phyloP scores from a whole-genome alignment of 2,797 vertebrate species.

The Poeciliopsis presidionis region DNA sequence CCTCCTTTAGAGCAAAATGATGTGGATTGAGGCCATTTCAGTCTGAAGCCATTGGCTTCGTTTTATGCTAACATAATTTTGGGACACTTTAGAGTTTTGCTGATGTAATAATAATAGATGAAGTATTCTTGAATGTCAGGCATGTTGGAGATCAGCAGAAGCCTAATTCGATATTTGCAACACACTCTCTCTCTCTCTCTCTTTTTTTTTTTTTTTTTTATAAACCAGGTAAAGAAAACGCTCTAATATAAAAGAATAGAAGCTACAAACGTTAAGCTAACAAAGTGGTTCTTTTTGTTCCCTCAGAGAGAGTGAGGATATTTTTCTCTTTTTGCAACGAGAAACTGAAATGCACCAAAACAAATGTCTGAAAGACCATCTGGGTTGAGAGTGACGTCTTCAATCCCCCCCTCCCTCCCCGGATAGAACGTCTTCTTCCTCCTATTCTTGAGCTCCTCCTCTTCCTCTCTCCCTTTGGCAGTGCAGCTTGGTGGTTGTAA shows the following conservation, averaged over 20 bases:
- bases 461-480: constrained; percentile 42
- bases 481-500: constrained; percentile 49
- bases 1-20: neutral
- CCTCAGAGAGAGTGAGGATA: constrained; percentile 50
- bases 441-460: constrained; percentile 2
- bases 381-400: constrained; percentile 39
- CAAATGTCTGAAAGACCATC: constrained; percentile 53
- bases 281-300: constrained; percentile 77
- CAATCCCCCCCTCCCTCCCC: constrained; percentile 4
- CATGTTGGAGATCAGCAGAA: constrained; percentile 43
- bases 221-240: constrained; percentile 54
- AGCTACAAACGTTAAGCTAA: constrained; percentile 76
- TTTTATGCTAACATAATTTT: neutral
- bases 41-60: neutral
- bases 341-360: constrained; percentile 62
- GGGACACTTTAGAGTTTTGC: neutral
- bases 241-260: constrained; percentile 69
- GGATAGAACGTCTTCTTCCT: constrained; percentile 16
- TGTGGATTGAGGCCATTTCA: constrained; percentile 1
- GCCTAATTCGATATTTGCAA: constrained; percentile 46
- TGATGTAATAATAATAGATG: neutral
- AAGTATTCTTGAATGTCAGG: constrained; percentile 15
- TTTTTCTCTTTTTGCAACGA: constrained; percentile 52
- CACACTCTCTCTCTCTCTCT: constrained; percentile 22
- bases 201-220: constrained; percentile 19